Evolutionary conservation across 2,888 invertebrate genomes (phyloP).

Genomic region (Leptopterna dolabrata): DNA sequence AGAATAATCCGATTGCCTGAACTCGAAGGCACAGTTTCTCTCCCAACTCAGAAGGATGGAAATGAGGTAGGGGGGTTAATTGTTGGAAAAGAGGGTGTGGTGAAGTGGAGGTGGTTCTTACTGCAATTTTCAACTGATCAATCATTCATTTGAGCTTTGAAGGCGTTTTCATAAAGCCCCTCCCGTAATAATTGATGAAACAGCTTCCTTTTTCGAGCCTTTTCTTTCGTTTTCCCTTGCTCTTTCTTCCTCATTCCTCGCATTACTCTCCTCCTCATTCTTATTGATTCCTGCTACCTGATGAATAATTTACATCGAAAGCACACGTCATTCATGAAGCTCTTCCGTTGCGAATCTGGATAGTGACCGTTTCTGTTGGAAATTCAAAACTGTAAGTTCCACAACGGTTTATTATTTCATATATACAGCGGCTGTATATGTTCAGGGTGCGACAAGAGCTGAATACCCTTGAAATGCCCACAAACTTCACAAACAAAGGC

Average conservation of each 20-base stretch:
- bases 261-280: not conserved
- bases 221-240: not conserved
- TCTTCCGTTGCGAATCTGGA: too few relatives aligned
- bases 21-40: not conserved
- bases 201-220: not conserved
- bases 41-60: not conserved
- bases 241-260: not conserved
- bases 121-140: not conserved
- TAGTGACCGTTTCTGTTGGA: too few relatives aligned
- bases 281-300: not conserved
- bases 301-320: not conserved
- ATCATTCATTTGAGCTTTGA: not conserved
- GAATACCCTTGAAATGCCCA: too few relatives aligned
- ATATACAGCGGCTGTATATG: too few relatives aligned
- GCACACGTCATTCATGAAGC: too few relatives aligned
- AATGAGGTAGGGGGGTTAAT: not conserved
- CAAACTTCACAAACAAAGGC: too few relatives aligned
- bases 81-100: not conserved
- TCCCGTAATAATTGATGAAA: not conserved
- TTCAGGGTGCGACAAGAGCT: too few relatives aligned
- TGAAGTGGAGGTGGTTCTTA: not conserved
- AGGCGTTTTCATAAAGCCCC: constrained; percentile 3
- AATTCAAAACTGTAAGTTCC: too few relatives aligned
- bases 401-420: too few relatives aligned
- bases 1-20: not conserved